These are phyloP conservation scores for Araneus ventricosus DNA, from an alignment of 1,140 invertebrate genomes.

Conservation along the genomic window DNA sequence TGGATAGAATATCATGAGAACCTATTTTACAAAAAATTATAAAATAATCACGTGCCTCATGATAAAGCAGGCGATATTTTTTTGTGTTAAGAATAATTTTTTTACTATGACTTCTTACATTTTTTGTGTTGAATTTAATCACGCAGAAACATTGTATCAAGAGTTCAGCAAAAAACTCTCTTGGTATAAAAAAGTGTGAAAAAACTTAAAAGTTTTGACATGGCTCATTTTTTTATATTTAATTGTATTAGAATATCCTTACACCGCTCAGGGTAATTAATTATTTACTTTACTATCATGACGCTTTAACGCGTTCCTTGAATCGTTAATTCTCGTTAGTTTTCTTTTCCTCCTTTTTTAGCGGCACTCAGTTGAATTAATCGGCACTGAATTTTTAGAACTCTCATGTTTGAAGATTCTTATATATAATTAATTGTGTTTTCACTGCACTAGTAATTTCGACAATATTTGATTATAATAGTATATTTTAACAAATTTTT, in stretches of 20 bases:
- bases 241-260: conserved; percentile 23
- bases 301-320: conserved; percentile 13
- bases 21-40: background rate
- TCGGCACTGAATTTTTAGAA: background rate
- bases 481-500: background rate
- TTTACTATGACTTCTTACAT: background rate
- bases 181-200: background rate
- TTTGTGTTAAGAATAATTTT: background rate
- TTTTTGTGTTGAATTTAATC: conserved; percentile 6
- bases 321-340: background rate
- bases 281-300: conserved; percentile 18
- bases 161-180: background rate
- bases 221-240: background rate
- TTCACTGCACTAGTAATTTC: background rate
- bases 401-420: background rate
- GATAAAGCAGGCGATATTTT: background rate
- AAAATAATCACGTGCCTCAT: background rate
- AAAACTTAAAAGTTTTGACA: conserved; percentile 33
- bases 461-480: background rate
- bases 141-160: conserved; percentile 32
- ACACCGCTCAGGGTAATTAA: background rate
- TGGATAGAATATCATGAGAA: background rate
- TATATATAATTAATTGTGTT: background rate
- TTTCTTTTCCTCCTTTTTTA: background rate
- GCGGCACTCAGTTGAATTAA: background rate